Evolutionary conservation across 2,888 invertebrate genomes (phyloP).

Genomic region (Folsomia manolachei): DNA sequence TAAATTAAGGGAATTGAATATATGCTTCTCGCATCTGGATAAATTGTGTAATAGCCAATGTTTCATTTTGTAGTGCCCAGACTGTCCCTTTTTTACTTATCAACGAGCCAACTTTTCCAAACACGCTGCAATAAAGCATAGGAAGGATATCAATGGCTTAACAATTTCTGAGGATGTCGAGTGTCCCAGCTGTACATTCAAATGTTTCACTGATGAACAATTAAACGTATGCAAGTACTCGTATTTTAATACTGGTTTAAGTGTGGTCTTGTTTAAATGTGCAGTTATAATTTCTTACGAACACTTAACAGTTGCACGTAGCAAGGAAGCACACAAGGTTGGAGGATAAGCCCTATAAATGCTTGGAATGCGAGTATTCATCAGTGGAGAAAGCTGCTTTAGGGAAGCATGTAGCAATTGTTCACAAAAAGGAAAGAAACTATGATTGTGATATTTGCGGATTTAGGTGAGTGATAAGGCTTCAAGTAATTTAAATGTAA

Average conservation of each 20-base stretch:
- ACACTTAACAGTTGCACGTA: constrained; percentile 50
- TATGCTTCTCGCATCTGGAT: background rate
- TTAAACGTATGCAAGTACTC: too few relatives aligned
- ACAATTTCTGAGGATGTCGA: constrained; percentile 36
- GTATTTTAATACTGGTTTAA: too few relatives aligned
- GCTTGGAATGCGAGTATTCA: constrained; percentile 50
- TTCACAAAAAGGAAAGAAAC: constrained; percentile 50
- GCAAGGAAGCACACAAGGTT: constrained; percentile 47
- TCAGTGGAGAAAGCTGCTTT: constrained; percentile 51
- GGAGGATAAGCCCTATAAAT: constrained; percentile 41
- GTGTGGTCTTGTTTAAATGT: too few relatives aligned
- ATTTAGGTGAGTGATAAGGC: constrained; percentile 35
- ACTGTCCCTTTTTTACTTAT: constrained; percentile 48
- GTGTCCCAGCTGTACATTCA: constrained; percentile 47
- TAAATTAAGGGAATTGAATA: too few relatives aligned
- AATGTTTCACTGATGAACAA: constrained; percentile 49
- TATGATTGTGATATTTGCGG: constrained; percentile 50
- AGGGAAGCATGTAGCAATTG: constrained; percentile 50
- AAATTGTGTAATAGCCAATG: constrained; percentile 9
- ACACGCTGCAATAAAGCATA: constrained; percentile 51
- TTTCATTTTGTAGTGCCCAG: constrained; percentile 39
- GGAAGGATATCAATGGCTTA: constrained; percentile 47
- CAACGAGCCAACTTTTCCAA: constrained; percentile 51
- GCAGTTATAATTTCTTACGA: too few relatives aligned
- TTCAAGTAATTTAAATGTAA: background rate